Evolutionary conservation across 2,888 invertebrate genomes (phyloP).

Genomic region (Seira sanloemensis): DNA sequence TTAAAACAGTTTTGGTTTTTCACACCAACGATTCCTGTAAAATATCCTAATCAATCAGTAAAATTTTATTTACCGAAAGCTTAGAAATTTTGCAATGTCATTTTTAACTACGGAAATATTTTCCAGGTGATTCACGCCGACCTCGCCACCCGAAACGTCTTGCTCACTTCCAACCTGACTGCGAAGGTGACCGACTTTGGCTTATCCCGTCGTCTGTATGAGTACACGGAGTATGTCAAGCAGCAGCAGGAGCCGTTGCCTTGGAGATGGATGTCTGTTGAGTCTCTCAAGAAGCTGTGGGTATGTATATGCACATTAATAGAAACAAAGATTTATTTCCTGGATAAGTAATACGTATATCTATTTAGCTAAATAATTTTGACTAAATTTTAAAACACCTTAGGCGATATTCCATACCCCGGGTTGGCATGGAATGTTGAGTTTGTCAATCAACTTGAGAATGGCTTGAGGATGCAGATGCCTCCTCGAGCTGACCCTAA

Average conservation of each 20-base stretch:
- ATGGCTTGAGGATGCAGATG: conserved; percentile 38
- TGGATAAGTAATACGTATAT: too few species aligned
- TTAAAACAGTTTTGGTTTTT: too few species aligned
- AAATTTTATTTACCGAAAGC: too few species aligned
- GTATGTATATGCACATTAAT: too few species aligned
- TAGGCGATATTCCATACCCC: conserved; percentile 53
- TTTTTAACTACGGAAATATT: neutral
- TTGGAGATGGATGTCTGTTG: neutral
- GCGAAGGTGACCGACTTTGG: conserved; percentile 5
- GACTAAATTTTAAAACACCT: neutral
- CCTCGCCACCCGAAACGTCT: neutral
- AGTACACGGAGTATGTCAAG: conserved; percentile 8
- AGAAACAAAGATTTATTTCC: too few species aligned
- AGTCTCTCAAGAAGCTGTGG: conserved; percentile 27
- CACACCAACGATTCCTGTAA: too few species aligned
- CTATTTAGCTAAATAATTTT: too few species aligned
- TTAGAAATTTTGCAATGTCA: too few species aligned
- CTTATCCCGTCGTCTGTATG: conserved; percentile 2
- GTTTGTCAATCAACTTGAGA: conserved; percentile 34
- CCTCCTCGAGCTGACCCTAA: conserved; percentile 10
- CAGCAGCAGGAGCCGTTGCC: neutral
- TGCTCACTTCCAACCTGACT: neutral
- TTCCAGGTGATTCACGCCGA: conserved; percentile 7
- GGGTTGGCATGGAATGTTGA: conserved; percentile 47
- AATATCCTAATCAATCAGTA: too few species aligned